Evolutionary conservation across 2,888 invertebrate genomes (phyloP), one percentile per base, ranked within the genome.

Genomic region (Abscondita cerata): DNA sequence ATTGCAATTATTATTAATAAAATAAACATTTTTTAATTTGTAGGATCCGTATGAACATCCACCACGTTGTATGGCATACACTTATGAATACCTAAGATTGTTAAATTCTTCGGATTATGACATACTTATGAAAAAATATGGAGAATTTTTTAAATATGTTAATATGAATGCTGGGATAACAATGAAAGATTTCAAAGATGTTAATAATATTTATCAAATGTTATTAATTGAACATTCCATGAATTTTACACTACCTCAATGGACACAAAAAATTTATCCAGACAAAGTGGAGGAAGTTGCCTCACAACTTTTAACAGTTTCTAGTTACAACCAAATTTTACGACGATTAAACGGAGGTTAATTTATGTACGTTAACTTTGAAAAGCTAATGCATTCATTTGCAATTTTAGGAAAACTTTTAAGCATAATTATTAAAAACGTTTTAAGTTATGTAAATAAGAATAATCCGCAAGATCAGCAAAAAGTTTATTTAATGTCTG

Each of bases 311-410:
- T 81, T 82, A 54, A 74, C 78, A 53, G 70, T 80, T 44, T 66
- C 76, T 52, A 76, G 75, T 72, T 71, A 73, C 64, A 72, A 76
- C 57, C 68, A 66, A 1, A 59, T 59, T 33, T 72, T 76, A 41
- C 78, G 70, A 64, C 70, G 68, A 66, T 74, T 82, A 5, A 81
- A 81, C 48, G 78, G 79, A 20, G 83, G 83, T 18, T 76, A 25
- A 25, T 4, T 25, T 4, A 6, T 25, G 2, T 25, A 25, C 6
- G 25, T 2, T 25, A 2, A 4, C 25, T 25, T 25, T n/a, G n/a
- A n/a, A n/a, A n/a, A n/a, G 25, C 25, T 4, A 25, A 25, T 4
- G 6, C 25, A 25, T 25, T 25, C 2, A 25, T 25, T 25, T 4
- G 6, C 6, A 25, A 4, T 25, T 25, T 25, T 25, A 25, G 25